A percentile compares a stretch with the other conserved stretches of the same genome.
phyloP scores from a whole-genome alignment of 2,797 vertebrate species.

The Urocyon cinereoargenteus region DNA sequence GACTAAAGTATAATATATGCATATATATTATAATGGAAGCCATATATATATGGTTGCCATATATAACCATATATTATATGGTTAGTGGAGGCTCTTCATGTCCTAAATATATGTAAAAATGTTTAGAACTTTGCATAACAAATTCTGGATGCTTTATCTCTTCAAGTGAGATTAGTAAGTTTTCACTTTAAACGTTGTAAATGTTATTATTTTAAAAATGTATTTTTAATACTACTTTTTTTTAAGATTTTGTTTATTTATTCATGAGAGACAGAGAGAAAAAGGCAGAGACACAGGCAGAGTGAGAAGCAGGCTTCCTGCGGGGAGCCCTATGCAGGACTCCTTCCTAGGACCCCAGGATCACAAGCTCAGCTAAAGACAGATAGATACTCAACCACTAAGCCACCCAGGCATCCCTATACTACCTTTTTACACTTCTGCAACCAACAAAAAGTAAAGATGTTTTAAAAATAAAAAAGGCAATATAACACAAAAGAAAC shows the following conservation, averaged over 20 bases:
- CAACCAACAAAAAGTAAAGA: constrained; percentile 40
- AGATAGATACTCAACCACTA: too few relatives aligned
- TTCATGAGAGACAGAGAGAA: too few relatives aligned
- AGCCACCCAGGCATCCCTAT: background rate
- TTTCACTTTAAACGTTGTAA: background rate
- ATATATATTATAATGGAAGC: background rate
- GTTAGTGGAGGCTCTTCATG: background rate
- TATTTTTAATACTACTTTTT: background rate
- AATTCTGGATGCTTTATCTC: background rate
- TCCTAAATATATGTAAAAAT: constrained; percentile 8
- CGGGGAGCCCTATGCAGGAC: too few relatives aligned
- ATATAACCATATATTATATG: too few relatives aligned
- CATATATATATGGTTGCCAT: too few relatives aligned
- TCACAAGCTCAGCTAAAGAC: too few relatives aligned
- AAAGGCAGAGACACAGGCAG: too few relatives aligned
- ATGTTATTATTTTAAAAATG: constrained; percentile 9
- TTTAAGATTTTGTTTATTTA: too few relatives aligned
- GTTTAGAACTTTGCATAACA: constrained; percentile 14
- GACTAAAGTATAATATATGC: background rate
- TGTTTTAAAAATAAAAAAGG: constrained; percentile 22
- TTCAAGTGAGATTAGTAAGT: background rate
- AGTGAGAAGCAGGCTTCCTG: too few relatives aligned
- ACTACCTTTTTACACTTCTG: background rate
- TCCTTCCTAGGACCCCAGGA: too few relatives aligned
- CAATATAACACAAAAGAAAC: constrained; percentile 21